Evolutionary conservation across 2,888 invertebrate genomes (phyloP), one percentile per base, ranked within the genome.

Genomic region (Microctonus hyperodae): DNA sequence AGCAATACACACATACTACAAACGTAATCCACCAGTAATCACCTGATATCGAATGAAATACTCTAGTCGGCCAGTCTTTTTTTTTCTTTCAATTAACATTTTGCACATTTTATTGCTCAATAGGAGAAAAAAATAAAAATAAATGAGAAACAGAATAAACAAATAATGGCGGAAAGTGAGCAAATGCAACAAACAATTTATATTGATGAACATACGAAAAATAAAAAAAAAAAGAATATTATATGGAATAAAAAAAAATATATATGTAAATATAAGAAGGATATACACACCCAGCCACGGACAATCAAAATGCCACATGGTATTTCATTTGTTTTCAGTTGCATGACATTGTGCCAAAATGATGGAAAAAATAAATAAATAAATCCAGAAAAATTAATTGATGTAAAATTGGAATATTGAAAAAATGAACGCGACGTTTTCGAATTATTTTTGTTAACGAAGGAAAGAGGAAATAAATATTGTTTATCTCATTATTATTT

Each of bases 271-370:
- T 65, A 65, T 63, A 56, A 61, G 64, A 74, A 16, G 69, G 71
- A 71, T 57, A 73, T 70, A 74, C 74, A 73, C 75, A 72, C 75
- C 74, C 76, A 81, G 78, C 80, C 78, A 81, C 75, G 80, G 81
- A 82, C 82, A 82, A 82, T 82, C 82, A 82, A 81, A 80, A 79
- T 71, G 68, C 67, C 71, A 72, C 74, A 72, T 73, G 75, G 76
- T 75, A 74, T 78, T 79, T 80, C 73, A 73, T 79, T 80, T 80
- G 76, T 73, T 55, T 78, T 79, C 77, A 76, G 76, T 78, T 80
- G 78, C 75, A 77, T 80, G 76, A 79, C 76, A 78, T 80, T 76
- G 81, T 81, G 81, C 81, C 81, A 81, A 81, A 80, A 57, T 60
- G 66, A 69, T 40, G 33, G 35, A 51, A 40, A 25, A 51, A 40